Base-by-base conservation (phyloP, 2,113 vertebrate species). In the Hippocampus guttulatus region DNA sequence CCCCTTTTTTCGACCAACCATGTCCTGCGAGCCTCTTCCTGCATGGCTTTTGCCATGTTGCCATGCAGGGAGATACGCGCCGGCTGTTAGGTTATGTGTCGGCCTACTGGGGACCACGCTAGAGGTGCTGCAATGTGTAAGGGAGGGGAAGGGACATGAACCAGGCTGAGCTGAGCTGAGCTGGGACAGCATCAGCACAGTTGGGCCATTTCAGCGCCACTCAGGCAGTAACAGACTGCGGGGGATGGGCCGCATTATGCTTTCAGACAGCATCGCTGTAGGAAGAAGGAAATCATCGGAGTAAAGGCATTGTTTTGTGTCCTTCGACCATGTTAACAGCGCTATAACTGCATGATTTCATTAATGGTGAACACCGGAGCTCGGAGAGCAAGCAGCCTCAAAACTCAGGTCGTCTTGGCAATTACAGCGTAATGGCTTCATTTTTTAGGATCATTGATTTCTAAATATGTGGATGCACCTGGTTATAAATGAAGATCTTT, bases 151-250 rank as follows among this genome's bases (percentile, higher is more conserved):
- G 62, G 69, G 71, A 76, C 73, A 38, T 23, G 21, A 79, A 82
- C 73, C 69, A 76, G 81, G 75, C 80, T 67, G 70, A 74, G 69
- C 33, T 67, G 70, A 74, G 69, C 33, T 18, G 69, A 82, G 76
- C 57, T 75, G 69, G 79, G 82, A 75, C 76, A 74, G 70, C 47
- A 57, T 62, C 76, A 69, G 66, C 76, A 71, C 81, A 87, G 84
- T 84, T 81, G 79, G 80, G 65, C 76, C 74, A 71, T 69, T 75
- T 84, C 84, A 82, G 69, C n/a, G 27, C 58, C 73, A 81, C 67
- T 68, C 70, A 81, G 76, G 75, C 81, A 81, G 76, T 71, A 83
- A 41, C 67, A 73, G 65, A 73, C 69, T 3, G 25, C 33, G 27
- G 75, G 75, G 74, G 74, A 67, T 58, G 73, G 79, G 83, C 51